A percentile compares a stretch with the other conserved stretches of the same genome.
phyloP scores from a whole-genome alignment of 2,888 invertebrate species.

The Reticulitermes lucifugus region DNA sequence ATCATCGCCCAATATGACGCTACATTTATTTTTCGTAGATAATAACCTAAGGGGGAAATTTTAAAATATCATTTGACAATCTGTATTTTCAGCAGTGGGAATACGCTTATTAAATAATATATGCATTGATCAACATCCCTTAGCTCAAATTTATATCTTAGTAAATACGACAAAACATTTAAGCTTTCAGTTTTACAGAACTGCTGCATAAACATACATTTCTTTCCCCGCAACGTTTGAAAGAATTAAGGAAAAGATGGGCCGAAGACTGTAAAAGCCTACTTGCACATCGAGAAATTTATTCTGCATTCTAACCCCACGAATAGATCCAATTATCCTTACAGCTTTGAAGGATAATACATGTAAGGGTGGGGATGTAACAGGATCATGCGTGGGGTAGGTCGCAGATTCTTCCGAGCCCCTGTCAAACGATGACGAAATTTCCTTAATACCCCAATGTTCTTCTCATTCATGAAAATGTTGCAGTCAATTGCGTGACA shows the following conservation, averaged over 20 bases:
- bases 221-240: no score
- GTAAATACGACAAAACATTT: no score
- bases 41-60: no score
- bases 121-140: no score
- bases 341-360: neutral
- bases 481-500: constrained; percentile 31
- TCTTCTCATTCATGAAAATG: constrained; percentile 36
- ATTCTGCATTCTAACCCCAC: constrained; percentile 11
- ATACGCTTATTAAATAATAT: no score
- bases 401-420: constrained; percentile 29
- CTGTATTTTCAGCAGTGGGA: no score
- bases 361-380: constrained; percentile 32
- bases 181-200: no score
- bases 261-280: neutral
- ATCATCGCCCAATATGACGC: no score
- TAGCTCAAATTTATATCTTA: no score
- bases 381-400: constrained; percentile 48
- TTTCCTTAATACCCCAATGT: constrained; percentile 34
- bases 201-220: no score
- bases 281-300: neutral
- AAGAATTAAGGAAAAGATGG: neutral
- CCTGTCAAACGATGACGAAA: constrained; percentile 47
- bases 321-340: constrained; percentile 35
- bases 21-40: no score
- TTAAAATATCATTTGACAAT: no score